Base-by-base conservation (phyloP, 2,888 invertebrate genomes). In the Agrotis segetum region DNA sequence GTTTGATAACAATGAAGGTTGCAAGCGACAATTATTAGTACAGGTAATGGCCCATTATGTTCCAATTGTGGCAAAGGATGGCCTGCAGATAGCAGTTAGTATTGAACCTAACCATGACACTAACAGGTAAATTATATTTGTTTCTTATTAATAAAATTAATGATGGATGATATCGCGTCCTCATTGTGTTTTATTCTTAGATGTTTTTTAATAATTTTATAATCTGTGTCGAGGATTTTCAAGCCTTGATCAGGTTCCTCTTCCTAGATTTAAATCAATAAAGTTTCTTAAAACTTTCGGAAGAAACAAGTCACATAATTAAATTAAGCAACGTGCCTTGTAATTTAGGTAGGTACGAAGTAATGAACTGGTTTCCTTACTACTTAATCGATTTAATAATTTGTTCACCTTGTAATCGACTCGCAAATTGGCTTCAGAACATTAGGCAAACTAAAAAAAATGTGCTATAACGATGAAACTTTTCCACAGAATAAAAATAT, bases 321-420 rank as follows among this genome's bases (percentile, higher is more conserved):
- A 40, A 11, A 40, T 40, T 11, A 40, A 40, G 40, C 40, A 40
- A 34, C 11, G 9, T 40, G 2, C 2, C 9, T 40, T 11, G 9
- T 40, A 9, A 40, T 40, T 5, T 56, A 49, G 21, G 13, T 56
- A 49, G 21, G 13, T 16, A 24, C 16, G 34, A 50, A 58, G 21
- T 64, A 72, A 60, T 74, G n/a, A 60, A 60, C 47, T 55, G 55
- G 19, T 64, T 69, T 60, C 63, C 53, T 50, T 46, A 34, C 29
- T 44, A 53, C n/a, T 19, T 34, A 69, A 68, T 63, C 44, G 74
- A 74, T 68, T 47, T 47, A 63, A 47, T 69, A 24, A 69, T 60
- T 70, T 50, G 16, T n/a, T 72, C 49, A 49, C 59, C 68, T 69
- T 63, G 75, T 61, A 74, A 74, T 62, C n/a, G 59, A n/a, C 16